Base-by-base conservation (phyloP, 2,797 vertebrate genomes). In the Enteromius treurensis region DNA sequence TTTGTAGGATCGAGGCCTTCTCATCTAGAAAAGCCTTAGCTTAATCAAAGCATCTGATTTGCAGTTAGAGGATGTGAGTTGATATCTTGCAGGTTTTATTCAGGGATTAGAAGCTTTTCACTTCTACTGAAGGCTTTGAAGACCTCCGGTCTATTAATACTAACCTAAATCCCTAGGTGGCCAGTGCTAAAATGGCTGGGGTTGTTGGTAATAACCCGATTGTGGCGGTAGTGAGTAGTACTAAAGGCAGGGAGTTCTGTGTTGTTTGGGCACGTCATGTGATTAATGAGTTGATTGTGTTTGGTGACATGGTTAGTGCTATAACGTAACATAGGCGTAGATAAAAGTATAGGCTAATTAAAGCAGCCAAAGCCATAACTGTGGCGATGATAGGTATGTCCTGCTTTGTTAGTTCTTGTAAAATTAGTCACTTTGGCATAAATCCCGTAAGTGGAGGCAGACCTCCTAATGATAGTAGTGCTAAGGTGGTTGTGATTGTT, bases 11-110 rank as follows among this genome's bases (percentile, higher is more conserved):
- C 90, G 80, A 93, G 88, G 91, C 92, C 91, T 88, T 15, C 88
- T 62, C 64, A 13, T 88, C 90, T 91, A 93, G 89, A 0, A 87
- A 88, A 84, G 89, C 82, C 84, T 92, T 93, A 92, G 90, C 90
- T 92, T 93, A 93, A 93, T 92, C 82, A 93, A 91, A 93, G 90
- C 79, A 19, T 87, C 65, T 92, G 92, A 8, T 77, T 92, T 93
- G 91, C 92, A 91, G 87, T 62, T 65, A 92, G 83, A 13, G 82
- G 86, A 91, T 93, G 90, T 88, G 85, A 82, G 91, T 3, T 93
- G 91, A 0, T 79, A 0, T 89, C 91, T 81, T 17, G 89, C 80
- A 92, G 60, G 88, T 87, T 76, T 91, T 91, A 92, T 13, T 89
- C 26, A 91, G 85, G 37, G 78, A 3, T 21, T 92, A 84, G 55